Conservation (phyloP, 1,140 invertebrate species). For the Antheraea pernyi region DNA sequence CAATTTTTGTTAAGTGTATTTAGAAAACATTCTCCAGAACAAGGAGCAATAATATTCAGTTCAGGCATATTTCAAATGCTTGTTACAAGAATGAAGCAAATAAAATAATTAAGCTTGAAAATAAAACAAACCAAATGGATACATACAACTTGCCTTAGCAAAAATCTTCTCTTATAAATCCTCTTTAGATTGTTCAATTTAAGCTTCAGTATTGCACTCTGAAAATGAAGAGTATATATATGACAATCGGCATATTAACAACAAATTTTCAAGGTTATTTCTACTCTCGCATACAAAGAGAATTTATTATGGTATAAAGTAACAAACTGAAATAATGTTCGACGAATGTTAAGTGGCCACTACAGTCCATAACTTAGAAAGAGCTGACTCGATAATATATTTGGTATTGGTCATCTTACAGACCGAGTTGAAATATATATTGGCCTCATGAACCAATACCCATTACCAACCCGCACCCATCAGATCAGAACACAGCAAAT, state of each 20-base stretch:
- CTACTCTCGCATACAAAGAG: neutral
- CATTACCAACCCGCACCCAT: too few relatives aligned
- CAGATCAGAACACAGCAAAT: too few relatives aligned
- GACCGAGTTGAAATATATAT: too few relatives aligned
- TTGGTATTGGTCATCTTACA: too few relatives aligned
- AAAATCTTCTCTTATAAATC: slow-evolving; percentile 90
- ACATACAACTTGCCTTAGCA: slow-evolving; percentile 91
- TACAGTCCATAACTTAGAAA: too few relatives aligned
- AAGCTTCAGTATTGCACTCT: slow-evolving; percentile 91
- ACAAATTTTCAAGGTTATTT: neutral
- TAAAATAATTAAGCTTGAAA: slow-evolving; percentile 23
- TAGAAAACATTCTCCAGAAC: neutral
- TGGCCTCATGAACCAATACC: too few relatives aligned
- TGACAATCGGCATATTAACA: neutral
- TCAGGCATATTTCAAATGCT: neutral
- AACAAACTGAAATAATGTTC: too few relatives aligned
- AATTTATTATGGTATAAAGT: too few relatives aligned
- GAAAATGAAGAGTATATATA: slow-evolving; percentile 55
- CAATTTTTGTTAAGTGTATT: slow-evolving; percentile 8
- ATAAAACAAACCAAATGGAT: slow-evolving; percentile 52
- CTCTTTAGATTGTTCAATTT: slow-evolving; percentile 85
- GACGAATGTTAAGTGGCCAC: too few relatives aligned
- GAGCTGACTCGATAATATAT: too few relatives aligned
- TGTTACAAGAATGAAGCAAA: slow-evolving; percentile 13
- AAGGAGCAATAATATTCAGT: slow-evolving; percentile 6